Percentiles rank a stretch among this genome's conserved stretches.
Evolutionary conservation across 1,140 invertebrate species (phyloP).

Genomic region (Penaeus vannamei): DNA sequence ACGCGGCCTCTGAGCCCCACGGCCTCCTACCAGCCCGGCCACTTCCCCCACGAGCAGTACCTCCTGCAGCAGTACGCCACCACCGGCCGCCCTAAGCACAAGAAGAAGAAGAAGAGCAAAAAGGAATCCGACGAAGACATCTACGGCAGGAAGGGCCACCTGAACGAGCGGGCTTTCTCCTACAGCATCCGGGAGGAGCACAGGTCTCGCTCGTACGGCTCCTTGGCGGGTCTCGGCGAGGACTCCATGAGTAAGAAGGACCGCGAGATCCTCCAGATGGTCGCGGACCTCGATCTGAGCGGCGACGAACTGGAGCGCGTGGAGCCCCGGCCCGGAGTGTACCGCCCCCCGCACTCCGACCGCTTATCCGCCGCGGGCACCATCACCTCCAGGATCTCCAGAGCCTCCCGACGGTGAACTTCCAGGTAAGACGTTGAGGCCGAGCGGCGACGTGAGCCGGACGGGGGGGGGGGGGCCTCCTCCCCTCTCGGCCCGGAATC

Average conservation of each 20-base stretch:
- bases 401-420: conserved; percentile 50
- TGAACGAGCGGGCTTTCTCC: conserved; percentile 94
- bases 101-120: conserved; percentile 71
- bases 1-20: conserved; percentile 76
- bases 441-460: not conserved
- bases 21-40: conserved; percentile 77
- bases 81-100: conserved; percentile 68
- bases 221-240: conserved; percentile 86
- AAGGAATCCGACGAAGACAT: conserved; percentile 73
- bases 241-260: conserved; percentile 70
- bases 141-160: conserved; percentile 89
- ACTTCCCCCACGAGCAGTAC: conserved; percentile 78
- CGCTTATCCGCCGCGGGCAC: conserved; percentile 55
- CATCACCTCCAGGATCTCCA: conserved; percentile 63
- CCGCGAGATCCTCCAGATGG: conserved; percentile 89
- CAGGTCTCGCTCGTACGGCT: conserved; percentile 89
- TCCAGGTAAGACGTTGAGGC: not conserved
- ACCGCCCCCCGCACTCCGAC: conserved; percentile 64
- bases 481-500: not conserved
- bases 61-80: conserved; percentile 77
- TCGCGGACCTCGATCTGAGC: conserved; percentile 87
- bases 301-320: conserved; percentile 81
- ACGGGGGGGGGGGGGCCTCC: not conserved
- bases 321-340: conserved; percentile 69
- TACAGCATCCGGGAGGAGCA: conserved; percentile 95